Base-by-base conservation (phyloP, 2,113 vertebrate species). In the Phaetusa simplex region DNA sequence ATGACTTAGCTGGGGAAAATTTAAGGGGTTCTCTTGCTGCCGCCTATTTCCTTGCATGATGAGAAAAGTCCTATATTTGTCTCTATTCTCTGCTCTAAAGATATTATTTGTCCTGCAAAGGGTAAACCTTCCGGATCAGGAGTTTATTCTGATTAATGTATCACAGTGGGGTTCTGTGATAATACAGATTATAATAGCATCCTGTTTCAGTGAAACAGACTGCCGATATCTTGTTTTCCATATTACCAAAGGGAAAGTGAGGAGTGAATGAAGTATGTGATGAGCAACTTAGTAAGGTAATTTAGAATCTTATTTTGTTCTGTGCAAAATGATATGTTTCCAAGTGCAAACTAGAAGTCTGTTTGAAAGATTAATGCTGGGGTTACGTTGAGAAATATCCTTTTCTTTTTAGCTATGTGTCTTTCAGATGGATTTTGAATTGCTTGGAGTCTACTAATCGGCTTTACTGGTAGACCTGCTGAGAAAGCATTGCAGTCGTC, bases 391-490 rank as follows among this genome's bases (percentile, higher is more conserved):
- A 78, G 42, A 92, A 88, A 85, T 92, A 92, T 16, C 43, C 40
- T 71, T 85, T 90, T 93, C 40, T 86, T 85, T 85, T 84, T 85
- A 92, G 26, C 58, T 85, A 26, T 50, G 20, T 91, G 34, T 92
- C 36, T 89, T 96, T 69, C 47, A 91, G 64, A 52, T 80, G 81
- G 20, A 70, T 96, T 92, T 93, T 94, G 21, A 93, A 91, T 94
- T 95, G 43, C 94, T 86, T 94, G 81, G 58, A 93, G 65, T 82
- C 62, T 90, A 16, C 82, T 97, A 96, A 97, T 97, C 29, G 14
- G 88, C 95, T 97, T 95, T 97, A 40, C 53, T 94, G 53, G 32
- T 81, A 95, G 84, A 90, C 94, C 84, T 91, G 95, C 92, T 96
- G 91, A 96, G 95, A 88, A 95, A 85, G 95, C 89, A 90, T 67